Evolutionary conservation across 2,797 vertebrate genomes (phyloP).

Genomic region (Molothrus aeneus): DNA sequence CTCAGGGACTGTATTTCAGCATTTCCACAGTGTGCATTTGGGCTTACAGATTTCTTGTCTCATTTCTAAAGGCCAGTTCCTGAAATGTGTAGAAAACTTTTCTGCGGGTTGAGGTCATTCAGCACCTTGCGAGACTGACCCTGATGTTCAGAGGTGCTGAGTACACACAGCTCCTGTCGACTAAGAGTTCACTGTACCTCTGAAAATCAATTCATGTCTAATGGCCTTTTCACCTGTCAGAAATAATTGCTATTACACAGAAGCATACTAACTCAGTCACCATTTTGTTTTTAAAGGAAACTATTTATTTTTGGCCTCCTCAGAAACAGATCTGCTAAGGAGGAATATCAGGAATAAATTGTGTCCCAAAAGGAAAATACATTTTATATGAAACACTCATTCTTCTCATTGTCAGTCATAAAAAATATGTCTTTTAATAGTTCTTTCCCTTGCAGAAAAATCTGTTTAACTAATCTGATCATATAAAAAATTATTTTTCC

Average conservation of each 20-base stretch:
- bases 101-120: conserved; percentile 5
- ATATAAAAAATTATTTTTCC: conserved; percentile 1
- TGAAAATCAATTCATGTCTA: conserved; percentile 56
- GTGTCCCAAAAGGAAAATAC: conserved; percentile 49
- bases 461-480: conserved; percentile 44
- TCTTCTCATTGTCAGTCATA: conserved; percentile 37
- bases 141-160: conserved; percentile 43
- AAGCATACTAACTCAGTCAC: conserved; percentile 30
- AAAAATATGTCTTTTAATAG: conserved; percentile 30
- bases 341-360: conserved; percentile 33
- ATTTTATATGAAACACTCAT: conserved; percentile 40
- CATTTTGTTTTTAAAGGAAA: conserved; percentile 43
- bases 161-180: not conserved
- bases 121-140: conserved; percentile 12
- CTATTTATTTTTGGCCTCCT: conserved; percentile 35
- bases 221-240: conserved; percentile 57
- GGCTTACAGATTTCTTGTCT: conserved; percentile 31
- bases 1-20: not conserved
- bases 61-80: not conserved
- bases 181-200: conserved; percentile 5
- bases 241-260: conserved; percentile 59
- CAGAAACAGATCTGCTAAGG: not conserved
- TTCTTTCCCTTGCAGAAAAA: conserved; percentile 30
- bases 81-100: conserved; percentile 23
- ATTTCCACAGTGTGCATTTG: not conserved